Evolutionary conservation across 2,113 vertebrate genomes (phyloP).

Genomic region (Grus americana): DNA sequence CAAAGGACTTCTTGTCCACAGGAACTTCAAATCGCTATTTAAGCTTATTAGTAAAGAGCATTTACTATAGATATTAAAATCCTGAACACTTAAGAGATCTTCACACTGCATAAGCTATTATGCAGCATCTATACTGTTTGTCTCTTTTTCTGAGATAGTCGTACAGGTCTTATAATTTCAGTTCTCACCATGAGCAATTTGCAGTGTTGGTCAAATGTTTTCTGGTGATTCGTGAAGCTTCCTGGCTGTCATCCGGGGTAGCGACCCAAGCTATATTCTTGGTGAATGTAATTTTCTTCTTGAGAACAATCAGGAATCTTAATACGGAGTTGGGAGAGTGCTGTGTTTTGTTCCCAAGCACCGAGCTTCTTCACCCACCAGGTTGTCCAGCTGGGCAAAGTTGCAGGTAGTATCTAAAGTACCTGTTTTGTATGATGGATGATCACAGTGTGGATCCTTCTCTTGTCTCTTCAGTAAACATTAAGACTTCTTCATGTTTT

Average conservation of each 20-base stretch:
- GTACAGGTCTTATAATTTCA: neutral
- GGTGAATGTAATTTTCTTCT: neutral
- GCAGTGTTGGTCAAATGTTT: neutral
- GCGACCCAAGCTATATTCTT: neutral
- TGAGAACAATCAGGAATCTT: neutral
- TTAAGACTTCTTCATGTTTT: neutral
- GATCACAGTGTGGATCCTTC: neutral
- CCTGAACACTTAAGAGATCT: neutral
- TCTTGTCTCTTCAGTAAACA: neutral
- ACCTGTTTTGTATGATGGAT: neutral
- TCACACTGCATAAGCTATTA: neutral
- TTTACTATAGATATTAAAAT: constrained; percentile 21
- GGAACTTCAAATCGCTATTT: neutral
- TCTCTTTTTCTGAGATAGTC: neutral
- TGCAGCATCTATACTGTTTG: neutral
- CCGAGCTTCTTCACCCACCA: neutral
- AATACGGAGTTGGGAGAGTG: neutral
- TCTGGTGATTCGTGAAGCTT: neutral
- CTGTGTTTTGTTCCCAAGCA: neutral
- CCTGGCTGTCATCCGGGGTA: neutral
- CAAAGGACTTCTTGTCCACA: neutral
- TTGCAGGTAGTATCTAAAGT: neutral
- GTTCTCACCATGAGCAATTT: neutral
- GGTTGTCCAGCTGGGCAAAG: neutral
- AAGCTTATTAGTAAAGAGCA: neutral